Evolutionary conservation across 2,888 invertebrate species (phyloP).

Genomic region (Choreutis nemorana): DNA sequence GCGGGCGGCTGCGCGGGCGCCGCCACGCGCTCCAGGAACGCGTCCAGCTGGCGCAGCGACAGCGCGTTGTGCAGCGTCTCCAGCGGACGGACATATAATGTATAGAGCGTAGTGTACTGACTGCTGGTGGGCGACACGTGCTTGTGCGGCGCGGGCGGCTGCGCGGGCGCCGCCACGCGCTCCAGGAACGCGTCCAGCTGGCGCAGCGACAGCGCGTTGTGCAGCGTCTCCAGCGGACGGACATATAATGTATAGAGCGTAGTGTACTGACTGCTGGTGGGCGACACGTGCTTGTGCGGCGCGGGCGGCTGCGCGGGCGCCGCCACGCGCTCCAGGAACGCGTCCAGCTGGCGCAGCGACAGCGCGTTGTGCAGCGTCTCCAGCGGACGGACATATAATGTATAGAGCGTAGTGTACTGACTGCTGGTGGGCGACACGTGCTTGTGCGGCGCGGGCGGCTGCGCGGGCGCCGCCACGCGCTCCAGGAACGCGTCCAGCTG

Average conservation of each 20-base stretch:
- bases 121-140: slow-evolving; percentile 16
- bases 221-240: neutral
- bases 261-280: neutral
- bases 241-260: neutral
- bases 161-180: neutral
- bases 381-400: slow-evolving; percentile 11
- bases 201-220: neutral
- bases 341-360: neutral
- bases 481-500: slow-evolving; percentile 84
- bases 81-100: neutral
- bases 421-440: neutral
- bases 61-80: neutral
- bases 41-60: neutral
- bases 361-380: slow-evolving; percentile 26
- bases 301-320: neutral
- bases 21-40: neutral
- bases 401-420: neutral
- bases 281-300: neutral
- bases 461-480: slow-evolving; percentile 73
- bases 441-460: slow-evolving; percentile 26
- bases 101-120: neutral
- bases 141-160: neutral
- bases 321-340: neutral
- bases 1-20: neutral
- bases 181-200: no score